Percentiles rank a stretch among this genome's conserved stretches.
phyloP scores from a whole-genome alignment of 2,888 invertebrate species.

The Amorpha juglandis region DNA sequence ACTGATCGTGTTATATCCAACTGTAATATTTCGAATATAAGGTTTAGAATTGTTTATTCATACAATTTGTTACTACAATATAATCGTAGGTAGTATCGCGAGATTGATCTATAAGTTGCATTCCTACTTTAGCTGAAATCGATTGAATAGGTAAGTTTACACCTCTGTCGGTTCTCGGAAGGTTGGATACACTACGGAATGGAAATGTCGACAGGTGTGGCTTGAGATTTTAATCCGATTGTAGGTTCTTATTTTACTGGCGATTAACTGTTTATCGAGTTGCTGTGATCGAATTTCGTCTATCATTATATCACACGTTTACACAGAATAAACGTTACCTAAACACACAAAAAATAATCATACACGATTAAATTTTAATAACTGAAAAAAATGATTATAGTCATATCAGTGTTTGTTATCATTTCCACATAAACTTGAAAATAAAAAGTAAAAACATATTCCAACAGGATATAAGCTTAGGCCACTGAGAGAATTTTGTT shows the following conservation, averaged over 20 bases:
- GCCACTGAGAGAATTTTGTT: no score
- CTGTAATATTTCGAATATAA: background rate
- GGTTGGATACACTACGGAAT: constrained; percentile 59
- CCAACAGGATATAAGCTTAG: no score
- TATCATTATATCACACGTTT: constrained; percentile 21
- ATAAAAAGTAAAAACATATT: no score
- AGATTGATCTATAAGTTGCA: constrained; percentile 65
- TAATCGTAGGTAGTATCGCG: constrained; percentile 54
- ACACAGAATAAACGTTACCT: background rate
- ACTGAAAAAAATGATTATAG: no score
- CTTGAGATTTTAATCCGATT: constrained; percentile 65
- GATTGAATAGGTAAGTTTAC: constrained; percentile 68
- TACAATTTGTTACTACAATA: background rate
- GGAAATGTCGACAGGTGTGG: constrained; percentile 69
- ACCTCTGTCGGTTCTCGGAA: constrained; percentile 68
- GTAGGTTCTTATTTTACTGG: constrained; percentile 45
- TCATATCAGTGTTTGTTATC: no score
- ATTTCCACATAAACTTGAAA: no score
- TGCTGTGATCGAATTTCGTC: constrained; percentile 39
- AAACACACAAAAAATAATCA: background rate
- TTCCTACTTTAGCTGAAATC: constrained; percentile 57
- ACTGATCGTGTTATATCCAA: background rate
- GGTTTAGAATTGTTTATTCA: constrained; percentile 2
- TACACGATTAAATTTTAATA: background rate
- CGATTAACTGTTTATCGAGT: constrained; percentile 35